These are phyloP conservation scores for Bombylius discolor DNA, from an alignment of 2,888 invertebrate species.

Conservation along the genomic window DNA sequence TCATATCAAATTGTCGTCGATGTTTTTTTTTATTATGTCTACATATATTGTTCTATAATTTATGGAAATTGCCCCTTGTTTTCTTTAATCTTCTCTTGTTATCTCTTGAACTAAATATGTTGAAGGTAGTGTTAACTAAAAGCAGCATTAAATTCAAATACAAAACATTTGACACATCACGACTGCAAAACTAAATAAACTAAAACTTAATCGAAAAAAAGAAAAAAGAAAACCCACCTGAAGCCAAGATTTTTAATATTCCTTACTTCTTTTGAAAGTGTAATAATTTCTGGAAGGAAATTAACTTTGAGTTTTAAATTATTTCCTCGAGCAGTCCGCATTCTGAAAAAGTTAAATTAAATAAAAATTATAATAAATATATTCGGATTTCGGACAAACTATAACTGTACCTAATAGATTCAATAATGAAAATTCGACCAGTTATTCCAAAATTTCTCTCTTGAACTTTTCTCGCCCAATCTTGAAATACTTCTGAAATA, in stretches of 20 bases:
- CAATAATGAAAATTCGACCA: slow-evolving; percentile 89
- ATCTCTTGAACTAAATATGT: too few species aligned
- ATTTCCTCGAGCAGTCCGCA: slow-evolving; percentile 66
- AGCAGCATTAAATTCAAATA: too few species aligned
- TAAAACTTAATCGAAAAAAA: neutral
- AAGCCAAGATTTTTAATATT: slow-evolving; percentile 92
- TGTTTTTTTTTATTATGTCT: too few species aligned
- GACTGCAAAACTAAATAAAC: neutral
- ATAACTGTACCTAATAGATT: slow-evolving; percentile 44
- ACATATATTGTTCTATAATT: neutral
- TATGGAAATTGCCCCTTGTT: too few species aligned
- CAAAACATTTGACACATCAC: too few species aligned
- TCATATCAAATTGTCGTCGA: too few species aligned
- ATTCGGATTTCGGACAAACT: too few species aligned
- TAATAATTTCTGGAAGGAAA: slow-evolving; percentile 96
- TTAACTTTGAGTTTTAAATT: slow-evolving; percentile 85
- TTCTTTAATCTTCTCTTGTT: too few species aligned
- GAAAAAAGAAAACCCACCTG: slow-evolving; percentile 34
- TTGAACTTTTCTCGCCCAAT: slow-evolving; percentile 92
- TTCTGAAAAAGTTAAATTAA: slow-evolving; percentile 1
- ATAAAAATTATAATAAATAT: neutral
- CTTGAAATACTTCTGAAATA: slow-evolving; percentile 94
- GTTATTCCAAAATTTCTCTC: slow-evolving; percentile 88
- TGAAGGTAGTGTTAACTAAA: neutral
- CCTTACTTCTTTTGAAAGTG: slow-evolving; percentile 93